Evolutionary conservation across 2,888 invertebrate species (phyloP), one percentile per base, ranked within the genome.

Genomic region (Rhingia rostrata): DNA sequence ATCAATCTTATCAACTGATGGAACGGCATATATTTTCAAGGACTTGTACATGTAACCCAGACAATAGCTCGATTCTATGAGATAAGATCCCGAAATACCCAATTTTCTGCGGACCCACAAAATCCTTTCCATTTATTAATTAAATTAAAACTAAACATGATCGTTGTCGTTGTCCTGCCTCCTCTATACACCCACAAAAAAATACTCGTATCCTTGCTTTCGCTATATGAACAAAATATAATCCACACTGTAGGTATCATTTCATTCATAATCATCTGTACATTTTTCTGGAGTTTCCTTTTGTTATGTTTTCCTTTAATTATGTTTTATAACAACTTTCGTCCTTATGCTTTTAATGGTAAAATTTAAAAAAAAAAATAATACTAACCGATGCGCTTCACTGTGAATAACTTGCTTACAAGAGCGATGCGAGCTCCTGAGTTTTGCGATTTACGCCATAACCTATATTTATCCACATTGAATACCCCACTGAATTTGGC

Each of bases 371-470:
- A 64, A 56, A 22, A 61, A 53, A 30, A 14, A 32, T 32, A 22
- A 12, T 14, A 45, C 45, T 56, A 73, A 75, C 14, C 54, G 45
- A 69, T 47, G 22, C 73, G 83, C 83, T 83, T 83, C 43, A 78
- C 83, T 83, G 83, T 83, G 83, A 78, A 83, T 83, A 83, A 72
- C 45, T 51, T 41, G 83, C 83, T 83, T 83, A 58, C 30, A 67
- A 56, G 60, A 73, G 73, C 58, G 51, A 51, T 83, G 73, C 78
- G 54, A 67, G 58, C 67, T 53, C 63, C 56, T 51, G 30, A 39
- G 63, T 58, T 22, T 22, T 72, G 74, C 80, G 63, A 63, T 45
- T 32, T 41, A 69, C 58, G 75, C 75, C 64, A 63, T 58, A 73
- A 67, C 43, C 67, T 74, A 30, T 49, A 22, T 22, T 12, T 43